Evolutionary conservation across 53 echinoderm and acorn worm genomes (phyloP), one percentile per base, ranked within the genome.

Genomic region (Holothuria leucospilota): DNA sequence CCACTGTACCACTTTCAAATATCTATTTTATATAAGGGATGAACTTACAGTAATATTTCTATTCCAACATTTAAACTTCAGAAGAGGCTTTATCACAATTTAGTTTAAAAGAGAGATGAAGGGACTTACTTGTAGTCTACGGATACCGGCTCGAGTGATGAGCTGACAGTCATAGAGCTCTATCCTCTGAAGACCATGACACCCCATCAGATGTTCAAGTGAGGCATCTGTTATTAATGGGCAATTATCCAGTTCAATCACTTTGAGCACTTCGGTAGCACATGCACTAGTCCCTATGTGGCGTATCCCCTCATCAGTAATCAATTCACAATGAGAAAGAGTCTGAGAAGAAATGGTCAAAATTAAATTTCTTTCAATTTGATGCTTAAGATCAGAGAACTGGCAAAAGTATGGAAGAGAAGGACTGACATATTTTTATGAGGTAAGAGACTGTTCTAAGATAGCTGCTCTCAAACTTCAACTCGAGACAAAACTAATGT

Each of bases 101-200:
- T 56, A 16, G 16, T 4, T 56, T 34, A 3, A 34, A 34, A 16
- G 16, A 16, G 5, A 18, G 56, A 15, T 18, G 18, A 16, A 56
- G 56, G 56, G 56, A 56, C 95, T 88, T 60, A 98, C 98, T 92
- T 95, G 87, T 81, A 98, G 91, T 87, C 98, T 90, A 59, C 93
- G 88, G 75, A 98, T 98, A 27, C 98, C 98, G 26, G 95, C 98
- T 63, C 92, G 82, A 0, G 98, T 98, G 68, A 98, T 98, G 75
- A 98, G 92, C 81, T 98, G 98, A 90, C 98, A 98, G 82, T 98
- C 98, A 16, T 95, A 98, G 53, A 98, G 94, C 87, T 95, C 98
- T 40, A 98, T 95, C 84, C 98, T 74, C 80, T 93, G 93, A 42
- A 95, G 77, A 66, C 95, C 92, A 34, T 95, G 95, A 72, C 95